These are phyloP conservation scores for Vesta saturnalis DNA, from an alignment of 2,888 invertebrate genomes.

Conservation along the genomic window DNA sequence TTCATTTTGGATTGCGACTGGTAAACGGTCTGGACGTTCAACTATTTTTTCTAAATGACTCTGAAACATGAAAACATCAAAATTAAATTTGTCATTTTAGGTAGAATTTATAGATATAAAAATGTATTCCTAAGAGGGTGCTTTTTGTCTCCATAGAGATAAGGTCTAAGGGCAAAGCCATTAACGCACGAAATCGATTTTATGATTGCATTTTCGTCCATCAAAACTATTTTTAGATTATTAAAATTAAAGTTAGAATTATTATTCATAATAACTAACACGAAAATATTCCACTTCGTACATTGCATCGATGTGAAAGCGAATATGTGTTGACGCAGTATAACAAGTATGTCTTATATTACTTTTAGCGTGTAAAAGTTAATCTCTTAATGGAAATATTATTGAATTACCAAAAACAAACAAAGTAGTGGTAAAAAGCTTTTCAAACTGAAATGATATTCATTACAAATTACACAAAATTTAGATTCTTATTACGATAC, in stretches of 20 bases:
- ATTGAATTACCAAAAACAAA: not conserved
- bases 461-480: not conserved
- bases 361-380: not conserved
- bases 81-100: not conserved
- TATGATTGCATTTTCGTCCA: no score
- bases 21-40: constrained; percentile 75
- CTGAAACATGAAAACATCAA: constrained; percentile 63
- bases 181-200: no score
- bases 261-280: no score
- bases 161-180: not conserved
- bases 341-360: not conserved
- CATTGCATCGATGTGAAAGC: no score
- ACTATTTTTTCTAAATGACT: constrained; percentile 88
- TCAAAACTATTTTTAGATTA: not conserved
- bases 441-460: not conserved
- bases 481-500: not conserved
- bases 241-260: no score
- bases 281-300: no score
- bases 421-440: not conserved
- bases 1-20: constrained; percentile 17
- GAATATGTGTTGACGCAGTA: constrained; percentile 7
- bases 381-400: constrained; percentile 11
- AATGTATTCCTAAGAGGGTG: not conserved
- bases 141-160: not conserved
- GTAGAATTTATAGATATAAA: not conserved